A percentile compares a stretch with the other conserved stretches of the same genome.
Evolutionary conservation across 2,797 vertebrate species (phyloP).

Genomic region (Lacerta bilineata): DNA sequence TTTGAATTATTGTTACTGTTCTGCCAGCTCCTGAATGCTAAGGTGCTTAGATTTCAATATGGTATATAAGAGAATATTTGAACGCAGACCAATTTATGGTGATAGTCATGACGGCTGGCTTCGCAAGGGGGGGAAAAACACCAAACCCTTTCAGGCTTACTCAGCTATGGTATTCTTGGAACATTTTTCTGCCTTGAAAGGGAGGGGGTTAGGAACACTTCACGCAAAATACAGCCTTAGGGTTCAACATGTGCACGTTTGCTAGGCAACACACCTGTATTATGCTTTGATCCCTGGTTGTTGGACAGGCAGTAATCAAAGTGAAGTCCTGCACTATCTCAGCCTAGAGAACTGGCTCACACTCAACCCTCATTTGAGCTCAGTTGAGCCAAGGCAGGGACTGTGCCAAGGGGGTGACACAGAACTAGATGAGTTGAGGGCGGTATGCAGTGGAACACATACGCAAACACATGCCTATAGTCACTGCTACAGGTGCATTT

Average conservation of each 20-base stretch:
- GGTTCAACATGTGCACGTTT: background rate
- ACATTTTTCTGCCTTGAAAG: background rate
- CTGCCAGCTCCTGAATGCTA: background rate
- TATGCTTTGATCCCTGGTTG: background rate
- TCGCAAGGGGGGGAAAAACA: background rate
- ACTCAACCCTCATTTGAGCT: background rate
- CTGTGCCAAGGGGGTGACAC: background rate
- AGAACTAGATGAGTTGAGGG: background rate
- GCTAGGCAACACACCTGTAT: background rate
- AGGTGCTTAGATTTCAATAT: conserved; percentile 31
- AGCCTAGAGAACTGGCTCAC: background rate
- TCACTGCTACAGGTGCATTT: background rate
- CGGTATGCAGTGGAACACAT: background rate
- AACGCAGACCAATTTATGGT: conserved; percentile 11
- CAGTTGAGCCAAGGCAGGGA: background rate
- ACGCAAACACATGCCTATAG: background rate
- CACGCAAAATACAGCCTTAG: background rate
- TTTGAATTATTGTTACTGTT: conserved; percentile 19
- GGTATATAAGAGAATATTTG: conserved; percentile 13
- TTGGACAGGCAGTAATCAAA: background rate
- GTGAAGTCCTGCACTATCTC: background rate
- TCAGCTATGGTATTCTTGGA: conserved; percentile 11
- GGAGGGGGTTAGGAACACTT: too few relatives aligned
- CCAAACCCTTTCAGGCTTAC: background rate
- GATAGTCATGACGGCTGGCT: background rate